Evolutionary conservation across 37 sponge, comb jelly and placozoan genomes (phyloP).

Genomic region (Hexactinellida sp.): DNA sequence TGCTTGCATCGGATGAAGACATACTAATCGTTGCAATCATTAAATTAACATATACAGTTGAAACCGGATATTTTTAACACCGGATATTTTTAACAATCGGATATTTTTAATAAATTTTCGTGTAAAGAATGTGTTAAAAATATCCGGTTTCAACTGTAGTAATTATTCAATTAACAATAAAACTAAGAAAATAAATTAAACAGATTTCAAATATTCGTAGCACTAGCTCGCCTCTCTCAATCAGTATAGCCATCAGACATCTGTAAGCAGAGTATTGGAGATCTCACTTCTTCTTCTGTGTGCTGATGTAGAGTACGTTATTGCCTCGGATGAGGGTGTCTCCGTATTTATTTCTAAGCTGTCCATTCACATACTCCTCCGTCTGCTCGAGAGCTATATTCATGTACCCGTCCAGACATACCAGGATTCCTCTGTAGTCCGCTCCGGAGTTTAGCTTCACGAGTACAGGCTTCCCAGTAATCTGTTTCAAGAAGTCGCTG

Average conservation of each 20-base stretch:
- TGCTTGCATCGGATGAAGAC: background rate
- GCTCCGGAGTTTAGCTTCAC: constrained; percentile 95
- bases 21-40: background rate
- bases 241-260: too few species aligned
- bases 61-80: too few species aligned
- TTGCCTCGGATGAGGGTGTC: constrained; percentile 99
- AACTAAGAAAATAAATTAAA: too few species aligned
- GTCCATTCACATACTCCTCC: constrained; percentile 96
- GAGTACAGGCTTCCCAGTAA: constrained; percentile 89
- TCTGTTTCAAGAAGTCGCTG: constrained; percentile 94
- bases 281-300: constrained; percentile 56
- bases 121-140: too few species aligned
- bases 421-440: constrained; percentile 91
- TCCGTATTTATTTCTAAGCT: constrained; percentile 94
- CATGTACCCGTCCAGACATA: constrained; percentile 94
- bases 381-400: constrained; percentile 98
- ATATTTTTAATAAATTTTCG: too few species aligned
- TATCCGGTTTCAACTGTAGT: too few species aligned
- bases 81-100: too few species aligned
- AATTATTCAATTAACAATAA: background rate
- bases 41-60: too few species aligned
- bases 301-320: constrained; percentile 97
- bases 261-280: too few species aligned
- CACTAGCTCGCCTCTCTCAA: too few species aligned
- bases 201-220: too few species aligned